phyloP scores from a whole-genome alignment of 2,888 invertebrate species.

The Ennomos fuscantarius region DNA sequence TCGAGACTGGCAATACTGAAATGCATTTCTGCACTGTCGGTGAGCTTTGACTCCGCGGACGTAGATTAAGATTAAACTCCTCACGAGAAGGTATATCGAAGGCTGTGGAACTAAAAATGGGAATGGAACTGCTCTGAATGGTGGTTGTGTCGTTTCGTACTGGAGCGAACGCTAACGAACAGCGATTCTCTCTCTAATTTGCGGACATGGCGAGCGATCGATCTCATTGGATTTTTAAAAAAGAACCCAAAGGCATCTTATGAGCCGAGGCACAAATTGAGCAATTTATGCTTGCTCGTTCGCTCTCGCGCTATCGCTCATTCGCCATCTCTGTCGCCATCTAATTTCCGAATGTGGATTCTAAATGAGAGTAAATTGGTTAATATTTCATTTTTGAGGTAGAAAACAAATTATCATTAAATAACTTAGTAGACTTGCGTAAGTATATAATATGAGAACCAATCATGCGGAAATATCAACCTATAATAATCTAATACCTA shows the following conservation, averaged over 20 bases:
- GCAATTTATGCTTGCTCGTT: constrained; percentile 77
- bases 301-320: constrained; percentile 47
- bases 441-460: background rate
- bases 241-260: constrained; percentile 71
- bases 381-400: constrained; percentile 12
- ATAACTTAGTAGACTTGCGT: background rate
- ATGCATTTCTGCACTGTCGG: constrained; percentile 71
- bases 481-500: too few species aligned
- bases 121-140: constrained; percentile 22
- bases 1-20: constrained; percentile 67
- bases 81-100: constrained; percentile 11
- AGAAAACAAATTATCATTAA: background rate
- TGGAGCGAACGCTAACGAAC: constrained; percentile 69
- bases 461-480: too few species aligned
- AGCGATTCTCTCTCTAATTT: constrained; percentile 83
- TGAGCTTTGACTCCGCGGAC: constrained; percentile 67
- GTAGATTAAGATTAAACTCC: constrained; percentile 63
- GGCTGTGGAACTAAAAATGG: constrained; percentile 6
- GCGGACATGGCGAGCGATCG: constrained; percentile 83
- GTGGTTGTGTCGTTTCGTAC: constrained; percentile 50
- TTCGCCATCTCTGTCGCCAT: constrained; percentile 54
- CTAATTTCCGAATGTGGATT: constrained; percentile 58
- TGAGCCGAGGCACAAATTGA: constrained; percentile 80
- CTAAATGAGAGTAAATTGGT: constrained; percentile 54
- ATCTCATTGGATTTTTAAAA: constrained; percentile 83